Base-by-base conservation (phyloP, 2,113 vertebrate species). In the Carassius carassius region DNA sequence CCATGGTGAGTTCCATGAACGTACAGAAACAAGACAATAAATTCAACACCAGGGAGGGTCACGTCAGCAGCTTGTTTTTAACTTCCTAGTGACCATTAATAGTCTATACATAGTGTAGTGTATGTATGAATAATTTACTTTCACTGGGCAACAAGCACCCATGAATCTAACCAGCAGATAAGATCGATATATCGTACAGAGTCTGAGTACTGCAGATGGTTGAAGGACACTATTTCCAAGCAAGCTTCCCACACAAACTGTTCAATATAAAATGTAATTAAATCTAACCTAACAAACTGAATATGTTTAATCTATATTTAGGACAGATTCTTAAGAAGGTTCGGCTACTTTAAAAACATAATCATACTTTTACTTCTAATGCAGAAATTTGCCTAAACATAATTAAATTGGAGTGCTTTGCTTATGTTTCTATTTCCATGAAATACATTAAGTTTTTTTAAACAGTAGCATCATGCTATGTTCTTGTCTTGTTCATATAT, bases 101-200 rank as follows among this genome's bases (percentile, higher is more conserved):
- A 80, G 32, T 82, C 86, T 91, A 91, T 87, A 89, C 89, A 87
- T 91, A 92, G 90, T 62, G 12, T 88, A 84, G 89, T 88, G 86
- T 76, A 84, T 86, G 81, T 84, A 83, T 94, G 89, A 90, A 93
- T 93, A 92, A 94, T 94, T 91, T 83, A 93, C 73, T 44, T 60
- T 63, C 54, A 81, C 85, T 74, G 84, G 88, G 89, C 87, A 51
- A 83, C 89, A 89, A 80, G 78, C 51, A 86, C 63, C 60, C 86
- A 84, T 85, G 74, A 23, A 58, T 81, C 88, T 73, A 78, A 60
- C 74, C 79, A 84, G 88, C 80, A 81, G 77, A 88, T 88, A 90
- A 84, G 90, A 92, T 93, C 91, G 87, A 91, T 92, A 90, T 54
- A 89, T 90, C 76, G 89, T 23, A 65, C n/a, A 7, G 32, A 84